Conservation (phyloP, 2,113 vertebrate species). For the Calypte anna region DNA sequence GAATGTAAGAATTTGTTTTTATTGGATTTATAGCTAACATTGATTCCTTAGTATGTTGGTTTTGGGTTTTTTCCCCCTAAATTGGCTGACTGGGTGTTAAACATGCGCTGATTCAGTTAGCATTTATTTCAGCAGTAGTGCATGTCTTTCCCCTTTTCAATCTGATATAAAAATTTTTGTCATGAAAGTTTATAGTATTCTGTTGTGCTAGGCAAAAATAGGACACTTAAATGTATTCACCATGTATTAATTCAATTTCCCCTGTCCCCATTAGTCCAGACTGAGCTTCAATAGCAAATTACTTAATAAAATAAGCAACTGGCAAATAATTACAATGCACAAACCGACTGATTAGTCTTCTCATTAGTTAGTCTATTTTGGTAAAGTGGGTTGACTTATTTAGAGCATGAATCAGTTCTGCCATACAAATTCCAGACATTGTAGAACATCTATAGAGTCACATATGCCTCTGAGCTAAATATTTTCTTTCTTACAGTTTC, state of each 20-base stretch:
- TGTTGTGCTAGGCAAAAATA: not conserved
- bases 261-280: not conserved
- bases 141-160: not conserved
- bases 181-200: not conserved
- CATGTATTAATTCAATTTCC: not conserved
- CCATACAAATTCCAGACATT: constrained; percentile 6
- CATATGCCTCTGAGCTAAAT: constrained; percentile 30
- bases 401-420: constrained; percentile 40
- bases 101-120: not conserved
- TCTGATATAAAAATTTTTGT: not conserved
- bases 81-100: not conserved
- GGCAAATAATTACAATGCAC: constrained; percentile 15
- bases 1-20: not conserved
- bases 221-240: not conserved
- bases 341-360: constrained; percentile 32
- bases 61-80: not conserved
- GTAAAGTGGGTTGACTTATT: constrained; percentile 37
- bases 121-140: not conserved
- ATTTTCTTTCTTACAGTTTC: constrained; percentile 35
- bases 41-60: not conserved
- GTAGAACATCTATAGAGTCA: not conserved
- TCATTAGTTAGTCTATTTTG: constrained; percentile 44
- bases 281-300: constrained; percentile 7
- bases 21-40: not conserved
- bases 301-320: constrained; percentile 50